These are phyloP conservation scores for Druceiella hillmani DNA, from an alignment of 2,888 invertebrate species.

Conservation along the genomic window DNA sequence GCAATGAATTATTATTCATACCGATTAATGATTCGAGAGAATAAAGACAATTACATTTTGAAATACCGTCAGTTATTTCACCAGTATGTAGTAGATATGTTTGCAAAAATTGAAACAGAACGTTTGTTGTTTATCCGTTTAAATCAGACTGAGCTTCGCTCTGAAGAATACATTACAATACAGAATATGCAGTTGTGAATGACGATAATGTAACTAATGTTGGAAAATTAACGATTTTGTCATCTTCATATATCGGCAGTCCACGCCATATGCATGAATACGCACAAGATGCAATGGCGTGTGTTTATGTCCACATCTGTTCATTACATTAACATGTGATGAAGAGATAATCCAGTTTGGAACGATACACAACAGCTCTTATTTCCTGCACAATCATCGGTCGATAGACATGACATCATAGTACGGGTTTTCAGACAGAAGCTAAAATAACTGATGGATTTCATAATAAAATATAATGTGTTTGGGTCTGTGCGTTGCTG, in stretches of 20 bases:
- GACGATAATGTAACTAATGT: slow-evolving; percentile 11
- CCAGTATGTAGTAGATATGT: slow-evolving; percentile 29
- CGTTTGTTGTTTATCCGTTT: slow-evolving; percentile 23
- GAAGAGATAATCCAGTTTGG: slow-evolving; percentile 21
- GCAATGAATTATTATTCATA: slow-evolving; percentile 12
- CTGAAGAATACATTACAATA: slow-evolving; percentile 25
- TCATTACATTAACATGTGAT: slow-evolving; percentile 32
- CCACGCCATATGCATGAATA: slow-evolving; percentile 29
- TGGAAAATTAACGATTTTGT: slow-evolving; percentile 25
- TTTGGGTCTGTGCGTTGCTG: slow-evolving; percentile 1
- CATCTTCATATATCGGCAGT: slow-evolving; percentile 26
- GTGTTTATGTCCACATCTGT: slow-evolving; percentile 29
- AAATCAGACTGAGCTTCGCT: slow-evolving; percentile 24
- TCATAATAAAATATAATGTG: not conserved
- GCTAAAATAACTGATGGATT: slow-evolving; percentile 4
- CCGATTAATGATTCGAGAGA: slow-evolving; percentile 10
- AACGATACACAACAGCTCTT: slow-evolving; percentile 15
- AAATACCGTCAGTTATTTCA: slow-evolving; percentile 23
- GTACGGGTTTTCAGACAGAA: slow-evolving; percentile 19
- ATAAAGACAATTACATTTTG: slow-evolving; percentile 10
- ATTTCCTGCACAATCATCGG: too few relatives aligned
- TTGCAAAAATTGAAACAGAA: slow-evolving; percentile 26
- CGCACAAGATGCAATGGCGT: slow-evolving; percentile 28
- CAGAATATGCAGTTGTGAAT: slow-evolving; percentile 13
- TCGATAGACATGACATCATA: slow-evolving; percentile 18